phyloP scores from a whole-genome alignment of 2,888 invertebrate genomes.

The Caenorhabditis sinica region DNA sequence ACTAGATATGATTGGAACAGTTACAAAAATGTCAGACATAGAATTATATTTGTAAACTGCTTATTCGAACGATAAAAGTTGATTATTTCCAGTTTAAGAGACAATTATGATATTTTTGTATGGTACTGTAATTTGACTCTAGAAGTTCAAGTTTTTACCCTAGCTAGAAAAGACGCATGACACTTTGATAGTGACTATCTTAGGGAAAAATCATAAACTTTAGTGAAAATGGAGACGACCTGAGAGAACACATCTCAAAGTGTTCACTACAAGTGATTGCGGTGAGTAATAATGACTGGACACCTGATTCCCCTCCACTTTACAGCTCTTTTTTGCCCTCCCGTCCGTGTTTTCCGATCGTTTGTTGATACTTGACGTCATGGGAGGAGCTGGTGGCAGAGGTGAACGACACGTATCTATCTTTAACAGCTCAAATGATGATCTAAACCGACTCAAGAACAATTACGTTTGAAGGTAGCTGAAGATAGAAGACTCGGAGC shows the following conservation, averaged over 20 bases:
- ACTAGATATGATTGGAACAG: too few species aligned
- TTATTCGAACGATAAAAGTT: too few species aligned
- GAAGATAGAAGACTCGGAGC: slow-evolving; percentile 9
- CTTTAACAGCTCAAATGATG: slow-evolving; percentile 51
- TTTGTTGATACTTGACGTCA: slow-evolving; percentile 56
- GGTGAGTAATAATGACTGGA: slow-evolving; percentile 22
- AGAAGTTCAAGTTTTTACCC: too few species aligned
- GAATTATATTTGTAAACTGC: too few species aligned
- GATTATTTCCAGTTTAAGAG: too few species aligned
- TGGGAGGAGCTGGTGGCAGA: slow-evolving; percentile 31
- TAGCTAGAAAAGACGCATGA: too few species aligned
- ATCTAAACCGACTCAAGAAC: slow-evolving; percentile 36
- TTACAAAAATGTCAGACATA: too few species aligned
- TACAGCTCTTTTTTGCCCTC: slow-evolving; percentile 42
- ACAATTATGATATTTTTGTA: too few species aligned
- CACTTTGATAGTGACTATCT: too few species aligned
- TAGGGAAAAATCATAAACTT: too few species aligned
- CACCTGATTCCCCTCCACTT: slow-evolving; percentile 17
- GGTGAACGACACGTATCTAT: slow-evolving; percentile 55
- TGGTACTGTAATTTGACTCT: too few species aligned
- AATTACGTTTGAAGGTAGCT: slow-evolving; percentile 41
- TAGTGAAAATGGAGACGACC: background rate
- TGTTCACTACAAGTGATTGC: slow-evolving; percentile 11
- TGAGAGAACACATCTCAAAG: background rate
- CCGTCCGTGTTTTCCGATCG: slow-evolving; percentile 46